A percentile compares a stretch with the other conserved stretches of the same genome.
Conservation (phyloP, 2,797 vertebrate species). For the Danio choprae region DNA sequence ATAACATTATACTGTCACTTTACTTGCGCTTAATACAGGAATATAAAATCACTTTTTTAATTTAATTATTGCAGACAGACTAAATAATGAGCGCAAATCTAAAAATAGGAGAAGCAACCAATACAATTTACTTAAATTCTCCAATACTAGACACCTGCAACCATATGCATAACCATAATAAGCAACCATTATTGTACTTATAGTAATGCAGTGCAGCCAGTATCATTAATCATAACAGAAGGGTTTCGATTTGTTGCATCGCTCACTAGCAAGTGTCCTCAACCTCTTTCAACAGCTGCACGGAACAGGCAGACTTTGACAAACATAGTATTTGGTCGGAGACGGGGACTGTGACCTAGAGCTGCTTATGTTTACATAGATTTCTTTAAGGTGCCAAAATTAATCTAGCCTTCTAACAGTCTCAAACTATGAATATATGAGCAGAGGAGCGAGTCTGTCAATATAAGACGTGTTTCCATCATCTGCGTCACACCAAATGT, state of each 20-base stretch:
- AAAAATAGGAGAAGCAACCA: too few relatives aligned
- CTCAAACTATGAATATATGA: constrained; percentile 32
- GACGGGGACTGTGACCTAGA: constrained; percentile 46
- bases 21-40: too few relatives aligned
- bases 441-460: constrained; percentile 30
- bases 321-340: constrained; percentile 13
- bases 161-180: too few relatives aligned
- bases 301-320: constrained; percentile 13
- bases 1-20: too few relatives aligned
- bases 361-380: constrained; percentile 63
- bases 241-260: background rate
- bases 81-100: too few relatives aligned
- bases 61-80: too few relatives aligned
- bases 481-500: constrained; percentile 7
- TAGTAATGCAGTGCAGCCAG: too few relatives aligned
- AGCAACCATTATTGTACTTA: too few relatives aligned
- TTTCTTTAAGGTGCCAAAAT: constrained; percentile 65
- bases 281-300: background rate
- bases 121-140: too few relatives aligned
- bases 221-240: background rate
- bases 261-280: background rate
- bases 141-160: too few relatives aligned
- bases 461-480: constrained; percentile 31
- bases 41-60: too few relatives aligned
- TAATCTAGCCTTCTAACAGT: constrained; percentile 54